These are phyloP conservation scores for Malurus leucopterus DNA, from an alignment of 2,797 vertebrate species.

Conservation along the genomic window DNA sequence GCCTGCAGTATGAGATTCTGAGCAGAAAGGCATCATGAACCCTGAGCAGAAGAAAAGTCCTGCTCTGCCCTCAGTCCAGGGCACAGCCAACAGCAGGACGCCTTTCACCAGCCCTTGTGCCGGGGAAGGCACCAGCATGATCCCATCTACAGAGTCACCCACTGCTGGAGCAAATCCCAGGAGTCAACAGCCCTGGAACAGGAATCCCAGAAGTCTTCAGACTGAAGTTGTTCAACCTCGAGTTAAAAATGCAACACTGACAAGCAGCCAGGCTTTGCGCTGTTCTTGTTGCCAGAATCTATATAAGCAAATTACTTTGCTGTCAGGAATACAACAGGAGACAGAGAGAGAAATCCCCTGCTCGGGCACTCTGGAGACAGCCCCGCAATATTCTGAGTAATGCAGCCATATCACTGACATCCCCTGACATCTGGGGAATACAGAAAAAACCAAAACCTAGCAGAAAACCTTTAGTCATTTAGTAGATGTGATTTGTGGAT, in stretches of 20 bases:
- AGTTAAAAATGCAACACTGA: slow-evolving; percentile 38
- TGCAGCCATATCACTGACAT: slow-evolving; percentile 29
- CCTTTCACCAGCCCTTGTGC: background rate
- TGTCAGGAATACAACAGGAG: slow-evolving; percentile 47
- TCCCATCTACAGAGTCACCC: background rate
- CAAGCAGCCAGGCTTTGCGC: background rate
- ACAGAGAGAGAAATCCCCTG: slow-evolving; percentile 38
- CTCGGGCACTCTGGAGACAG: background rate
- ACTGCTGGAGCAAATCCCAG: background rate
- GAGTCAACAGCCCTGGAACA: background rate
- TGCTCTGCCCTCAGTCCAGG: background rate
- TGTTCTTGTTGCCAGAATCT: slow-evolving; percentile 46
- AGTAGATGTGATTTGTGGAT: slow-evolving; percentile 36
- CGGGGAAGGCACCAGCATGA: rapidly evolving
- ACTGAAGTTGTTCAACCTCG: background rate
- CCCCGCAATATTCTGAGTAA: slow-evolving; percentile 20
- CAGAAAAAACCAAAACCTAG: background rate
- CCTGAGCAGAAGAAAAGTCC: background rate
- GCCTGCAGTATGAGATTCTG: background rate
- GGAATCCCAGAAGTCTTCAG: background rate
- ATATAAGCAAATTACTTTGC: slow-evolving; percentile 55
- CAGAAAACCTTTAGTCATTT: slow-evolving; percentile 29
- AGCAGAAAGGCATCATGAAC: background rate
- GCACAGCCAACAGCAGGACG: rapidly evolving
- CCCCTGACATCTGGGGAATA: slow-evolving; percentile 16